Evolutionary conservation across 2,113 vertebrate genomes (phyloP), one percentile per base, ranked within the genome.

Genomic region (Pitta sordida): DNA sequence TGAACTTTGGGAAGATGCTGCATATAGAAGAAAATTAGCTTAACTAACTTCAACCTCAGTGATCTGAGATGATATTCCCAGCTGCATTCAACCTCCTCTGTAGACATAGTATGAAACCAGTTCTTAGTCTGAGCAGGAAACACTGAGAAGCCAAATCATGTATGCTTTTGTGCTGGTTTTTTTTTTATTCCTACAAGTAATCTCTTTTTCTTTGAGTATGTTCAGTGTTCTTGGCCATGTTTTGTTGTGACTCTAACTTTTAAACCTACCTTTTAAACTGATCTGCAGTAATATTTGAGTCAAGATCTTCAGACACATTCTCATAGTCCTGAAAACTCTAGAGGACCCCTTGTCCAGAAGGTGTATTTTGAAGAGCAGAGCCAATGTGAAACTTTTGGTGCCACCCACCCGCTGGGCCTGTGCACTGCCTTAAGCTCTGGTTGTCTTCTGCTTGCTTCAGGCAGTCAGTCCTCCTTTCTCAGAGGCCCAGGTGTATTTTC

Each of bases 311-410:
- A 55, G n/a, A 43, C 5, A 1, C 5, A 8, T 62, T 80, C 55
- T 52, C 58, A 15, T 65, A 64, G 15, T 52, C 36, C 56, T 59
- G 24, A 56, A 81, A 86, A 55, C 8, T 62, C 41, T 43, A 85
- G 51, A 65, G 41, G 11, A 43, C 27, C 8, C 15, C 13, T 86
- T 0, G 0, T 23, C n/a, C 27, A 74, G 70, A 32, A 53, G 26
- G 20, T 2, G 7, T 36, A 15, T 58, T 68, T 64, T 59, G 60
- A 68, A 64, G 48, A 79, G 22, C 15, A 82, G 48, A 78, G 6
- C 15, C 36, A 22, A 34, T 15, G 3, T 23, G 30, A 86, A 88
- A 48, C 14, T 68, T 75, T 21, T 56, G 36, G 18, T 73, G 43
- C 16, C 39, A 63, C 27, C 6, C 8, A 55, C 9, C 26, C 67